phyloP scores from a whole-genome alignment of 2,797 vertebrate genomes.

The Picus viridis region DNA sequence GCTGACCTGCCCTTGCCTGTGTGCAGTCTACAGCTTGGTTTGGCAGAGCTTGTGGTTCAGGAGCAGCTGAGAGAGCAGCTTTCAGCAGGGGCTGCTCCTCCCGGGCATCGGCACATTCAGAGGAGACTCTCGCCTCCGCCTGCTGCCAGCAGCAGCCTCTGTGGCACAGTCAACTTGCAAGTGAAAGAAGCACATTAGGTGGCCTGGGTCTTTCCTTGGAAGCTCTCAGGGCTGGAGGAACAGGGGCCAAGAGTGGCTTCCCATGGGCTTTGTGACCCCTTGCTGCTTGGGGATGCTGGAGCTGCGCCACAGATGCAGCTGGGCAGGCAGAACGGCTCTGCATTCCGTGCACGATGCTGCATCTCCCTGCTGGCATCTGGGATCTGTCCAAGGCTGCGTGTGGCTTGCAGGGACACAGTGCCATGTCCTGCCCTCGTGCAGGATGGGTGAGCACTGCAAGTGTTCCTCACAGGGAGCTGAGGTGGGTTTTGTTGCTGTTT shows the following conservation, averaged over 20 bases:
- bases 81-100: background rate
- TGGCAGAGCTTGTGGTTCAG: background rate
- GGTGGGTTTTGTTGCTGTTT: background rate
- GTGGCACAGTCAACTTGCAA: background rate
- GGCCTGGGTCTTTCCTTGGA: background rate
- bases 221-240: background rate
- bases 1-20: background rate
- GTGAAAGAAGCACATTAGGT: background rate
- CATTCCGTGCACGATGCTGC: too few relatives aligned
- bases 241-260: background rate
- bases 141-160: background rate
- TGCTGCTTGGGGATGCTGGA: too few relatives aligned
- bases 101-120: fast-evolving
- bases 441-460: fast-evolving
- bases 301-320: too few relatives aligned
- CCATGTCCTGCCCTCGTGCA: fast-evolving
- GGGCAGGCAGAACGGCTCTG: too few relatives aligned
- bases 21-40: background rate
- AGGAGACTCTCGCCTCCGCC: background rate
- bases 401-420: fast-evolving
- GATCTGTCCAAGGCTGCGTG: too few relatives aligned
- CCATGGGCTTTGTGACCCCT: background rate
- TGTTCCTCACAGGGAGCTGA: background rate
- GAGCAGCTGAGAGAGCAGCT: background rate
- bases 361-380: too few relatives aligned